phyloP scores from a whole-genome alignment of 2,888 invertebrate species.

The Eremobia ochroleuca region DNA sequence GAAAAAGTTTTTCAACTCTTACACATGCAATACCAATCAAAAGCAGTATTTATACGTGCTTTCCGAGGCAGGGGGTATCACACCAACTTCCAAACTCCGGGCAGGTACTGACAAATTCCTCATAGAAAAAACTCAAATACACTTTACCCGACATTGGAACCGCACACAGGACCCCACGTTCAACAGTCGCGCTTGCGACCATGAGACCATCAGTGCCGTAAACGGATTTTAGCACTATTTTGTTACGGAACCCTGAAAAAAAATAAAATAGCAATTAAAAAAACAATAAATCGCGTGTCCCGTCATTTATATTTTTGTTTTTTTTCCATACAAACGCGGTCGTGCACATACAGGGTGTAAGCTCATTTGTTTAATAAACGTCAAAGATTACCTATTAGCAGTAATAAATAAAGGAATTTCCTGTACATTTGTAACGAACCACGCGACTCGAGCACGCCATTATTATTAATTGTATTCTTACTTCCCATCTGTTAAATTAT shows the following conservation, averaged over 20 bases:
- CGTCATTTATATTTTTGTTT: constrained; percentile 18
- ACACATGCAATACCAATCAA: too few species aligned
- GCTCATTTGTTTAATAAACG: constrained; percentile 73
- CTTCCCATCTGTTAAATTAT: constrained; percentile 41
- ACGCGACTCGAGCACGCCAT: constrained; percentile 69
- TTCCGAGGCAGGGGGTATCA: too few species aligned
- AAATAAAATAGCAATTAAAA: background rate
- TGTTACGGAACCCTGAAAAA: background rate
- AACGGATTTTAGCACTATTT: background rate
- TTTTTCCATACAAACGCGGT: constrained; percentile 22
- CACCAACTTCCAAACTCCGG: too few species aligned
- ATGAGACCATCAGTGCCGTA: too few species aligned
- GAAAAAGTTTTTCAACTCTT: too few species aligned
- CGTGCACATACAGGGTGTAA: constrained; percentile 59
- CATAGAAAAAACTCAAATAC: too few species aligned
- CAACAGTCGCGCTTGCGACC: too few species aligned
- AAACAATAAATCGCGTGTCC: constrained; percentile 41
- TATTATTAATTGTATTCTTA: constrained; percentile 60
- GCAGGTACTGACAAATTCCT: too few species aligned
- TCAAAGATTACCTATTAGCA: constrained; percentile 71
- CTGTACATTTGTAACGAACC: constrained; percentile 59
- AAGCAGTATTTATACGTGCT: too few species aligned
- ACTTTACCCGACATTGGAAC: too few species aligned
- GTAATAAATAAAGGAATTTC: constrained; percentile 66
- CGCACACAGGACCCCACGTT: too few species aligned